These are phyloP conservation scores for Eumeta japonica DNA, from an alignment of 1,140 invertebrate species.

Conservation along the genomic window DNA sequence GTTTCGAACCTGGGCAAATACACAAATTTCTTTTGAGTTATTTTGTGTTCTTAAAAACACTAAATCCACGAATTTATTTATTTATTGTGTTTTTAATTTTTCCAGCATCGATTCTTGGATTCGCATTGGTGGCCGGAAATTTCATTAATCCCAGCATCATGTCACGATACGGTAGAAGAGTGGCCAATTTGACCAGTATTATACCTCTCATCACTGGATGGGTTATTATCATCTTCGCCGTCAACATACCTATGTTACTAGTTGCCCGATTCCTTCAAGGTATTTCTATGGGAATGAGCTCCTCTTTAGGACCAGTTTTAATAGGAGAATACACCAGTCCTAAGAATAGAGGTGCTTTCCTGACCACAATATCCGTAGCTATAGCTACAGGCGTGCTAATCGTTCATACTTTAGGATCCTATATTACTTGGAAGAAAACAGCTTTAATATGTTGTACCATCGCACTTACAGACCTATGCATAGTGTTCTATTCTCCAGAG, in stretches of 20 bases:
- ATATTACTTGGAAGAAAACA: slow-evolving; percentile 15
- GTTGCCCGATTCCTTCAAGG: slow-evolving; percentile 24
- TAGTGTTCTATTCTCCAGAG: slow-evolving; percentile 25
- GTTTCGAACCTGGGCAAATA: too few relatives aligned
- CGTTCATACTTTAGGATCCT: slow-evolving; percentile 17
- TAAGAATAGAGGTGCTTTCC: slow-evolving; percentile 20
- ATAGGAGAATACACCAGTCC: slow-evolving; percentile 30
- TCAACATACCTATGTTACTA: slow-evolving; percentile 13
- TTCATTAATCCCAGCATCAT: slow-evolving; percentile 16
- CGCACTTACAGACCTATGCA: slow-evolving; percentile 16
- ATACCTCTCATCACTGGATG: slow-evolving; percentile 14
- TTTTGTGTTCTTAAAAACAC: too few relatives aligned
- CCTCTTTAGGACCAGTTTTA: slow-evolving; percentile 19
- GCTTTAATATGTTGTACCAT: slow-evolving; percentile 17
- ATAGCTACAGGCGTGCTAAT: slow-evolving; percentile 15
- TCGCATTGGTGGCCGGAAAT: slow-evolving; percentile 16
- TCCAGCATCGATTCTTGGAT: slow-evolving; percentile 21
- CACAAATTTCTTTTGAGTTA: too few relatives aligned
- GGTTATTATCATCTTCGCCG: slow-evolving; percentile 13
- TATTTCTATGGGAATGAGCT: slow-evolving; percentile 19
- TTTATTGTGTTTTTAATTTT: too few relatives aligned
- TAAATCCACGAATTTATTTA: too few relatives aligned
- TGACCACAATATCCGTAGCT: slow-evolving; percentile 17
- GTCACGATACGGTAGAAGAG: slow-evolving; percentile 14
- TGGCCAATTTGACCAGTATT: slow-evolving; percentile 14